Percentiles rank a stretch among this genome's conserved stretches.
These are phyloP conservation scores for Euplexia lucipara DNA, from an alignment of 2,888 invertebrate genomes.

Conservation along the genomic window DNA sequence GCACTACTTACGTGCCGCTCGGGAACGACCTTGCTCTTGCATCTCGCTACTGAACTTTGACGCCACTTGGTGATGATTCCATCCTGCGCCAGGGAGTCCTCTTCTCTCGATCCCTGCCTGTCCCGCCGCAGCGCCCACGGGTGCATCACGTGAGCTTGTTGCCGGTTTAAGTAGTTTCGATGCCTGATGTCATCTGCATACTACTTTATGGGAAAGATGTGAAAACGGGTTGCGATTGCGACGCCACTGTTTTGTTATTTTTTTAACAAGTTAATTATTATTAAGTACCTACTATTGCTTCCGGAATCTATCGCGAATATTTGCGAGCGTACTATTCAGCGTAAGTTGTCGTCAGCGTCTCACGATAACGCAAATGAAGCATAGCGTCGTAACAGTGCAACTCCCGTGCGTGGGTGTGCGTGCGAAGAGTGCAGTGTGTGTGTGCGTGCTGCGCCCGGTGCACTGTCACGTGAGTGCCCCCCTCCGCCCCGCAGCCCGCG, in stretches of 20 bases:
- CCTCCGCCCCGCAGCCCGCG: background rate
- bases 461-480: conserved; percentile 53
- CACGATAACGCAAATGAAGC: conserved; percentile 25
- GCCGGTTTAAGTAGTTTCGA: background rate
- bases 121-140: background rate
- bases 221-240: too few relatives aligned
- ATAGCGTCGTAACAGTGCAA: conserved; percentile 4
- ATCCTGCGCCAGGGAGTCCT: background rate
- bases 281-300: too few relatives aligned
- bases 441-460: conserved; percentile 37
- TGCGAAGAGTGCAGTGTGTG: conserved; percentile 26
- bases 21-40: conserved; percentile 50
- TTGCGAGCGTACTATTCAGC: conserved; percentile 15
- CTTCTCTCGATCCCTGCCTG: background rate
- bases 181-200: conserved; percentile 1
- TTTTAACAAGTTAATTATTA: too few relatives aligned
- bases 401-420: conserved; percentile 17
- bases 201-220: conserved; percentile 11
- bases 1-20: conserved; percentile 28
- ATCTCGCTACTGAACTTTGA: background rate
- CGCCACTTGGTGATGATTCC: background rate
- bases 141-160: background rate
- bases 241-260: background rate
- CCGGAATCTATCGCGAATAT: conserved; percentile 1
- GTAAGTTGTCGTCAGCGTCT: conserved; percentile 12